Percentiles rank a stretch among this genome's conserved stretches.
Conservation (phyloP, 2,888 invertebrate species). For the Noctua janthina region DNA sequence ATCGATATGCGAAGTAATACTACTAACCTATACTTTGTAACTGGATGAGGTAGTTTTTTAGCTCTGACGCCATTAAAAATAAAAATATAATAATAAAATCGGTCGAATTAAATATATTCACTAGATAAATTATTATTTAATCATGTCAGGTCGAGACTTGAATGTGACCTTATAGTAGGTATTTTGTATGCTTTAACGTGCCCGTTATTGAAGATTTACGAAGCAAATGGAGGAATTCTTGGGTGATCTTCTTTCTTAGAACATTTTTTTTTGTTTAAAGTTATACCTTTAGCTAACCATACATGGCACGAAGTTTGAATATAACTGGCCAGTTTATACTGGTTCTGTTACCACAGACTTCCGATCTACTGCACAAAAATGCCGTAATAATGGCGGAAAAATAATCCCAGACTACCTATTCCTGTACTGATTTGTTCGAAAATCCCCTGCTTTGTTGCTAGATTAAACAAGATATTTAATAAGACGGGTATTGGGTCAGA, state of each 20-base stretch:
- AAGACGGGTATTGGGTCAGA: slow-evolving; percentile 3
- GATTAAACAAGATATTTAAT: neutral
- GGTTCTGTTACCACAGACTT: too few relatives aligned
- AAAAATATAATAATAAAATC: neutral
- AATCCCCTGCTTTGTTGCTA: neutral
- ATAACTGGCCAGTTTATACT: neutral
- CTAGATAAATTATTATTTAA: slow-evolving; percentile 15
- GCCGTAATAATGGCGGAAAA: rapidly evolving
- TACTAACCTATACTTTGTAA: slow-evolving; percentile 55
- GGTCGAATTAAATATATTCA: slow-evolving; percentile 3
- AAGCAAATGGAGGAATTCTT: neutral
- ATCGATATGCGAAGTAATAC: slow-evolving; percentile 59
- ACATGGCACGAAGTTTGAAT: neutral
- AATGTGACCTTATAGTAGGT: slow-evolving; percentile 13
- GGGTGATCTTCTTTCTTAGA: neutral
- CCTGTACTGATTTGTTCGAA: neutral
- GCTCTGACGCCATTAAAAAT: slow-evolving; percentile 1
- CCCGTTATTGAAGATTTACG: neutral
- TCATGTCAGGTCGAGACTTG: slow-evolving; percentile 6
- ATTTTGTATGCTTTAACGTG: neutral
- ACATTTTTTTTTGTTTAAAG: rapidly evolving
- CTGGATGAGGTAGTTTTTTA: slow-evolving; percentile 23
- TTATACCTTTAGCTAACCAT: neutral
- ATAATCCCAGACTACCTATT: neutral
- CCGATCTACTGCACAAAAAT: neutral